phyloP scores from a whole-genome alignment of 1,140 invertebrate genomes.

The Bilobella aurantiaca region DNA sequence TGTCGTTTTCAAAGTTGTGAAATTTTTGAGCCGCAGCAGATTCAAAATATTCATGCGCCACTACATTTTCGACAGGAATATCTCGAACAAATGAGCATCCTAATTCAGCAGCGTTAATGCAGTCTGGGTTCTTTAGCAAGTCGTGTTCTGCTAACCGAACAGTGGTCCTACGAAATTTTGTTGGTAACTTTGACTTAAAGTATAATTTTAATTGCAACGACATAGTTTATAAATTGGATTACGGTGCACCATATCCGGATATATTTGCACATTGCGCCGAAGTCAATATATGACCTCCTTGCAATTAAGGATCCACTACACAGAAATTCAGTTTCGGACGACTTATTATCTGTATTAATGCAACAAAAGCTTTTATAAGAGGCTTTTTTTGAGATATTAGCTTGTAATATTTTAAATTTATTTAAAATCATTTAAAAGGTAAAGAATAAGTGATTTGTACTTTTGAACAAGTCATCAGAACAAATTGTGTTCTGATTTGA shows the following conservation, averaged over 20 bases:
- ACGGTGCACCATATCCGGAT: neutral
- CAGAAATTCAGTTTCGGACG: neutral
- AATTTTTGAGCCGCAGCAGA: conserved; percentile 46
- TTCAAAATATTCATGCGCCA: conserved; percentile 41
- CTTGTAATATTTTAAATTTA: too few relatives aligned
- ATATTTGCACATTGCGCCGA: neutral
- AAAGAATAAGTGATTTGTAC: too few relatives aligned
- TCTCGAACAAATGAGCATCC: conserved; percentile 14
- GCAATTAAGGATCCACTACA: neutral
- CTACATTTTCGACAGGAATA: conserved; percentile 13
- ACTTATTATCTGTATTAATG: neutral
- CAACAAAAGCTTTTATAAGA: neutral
- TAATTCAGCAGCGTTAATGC: neutral
- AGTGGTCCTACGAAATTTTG: neutral
- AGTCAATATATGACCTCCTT: neutral
- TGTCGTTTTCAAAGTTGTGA: conserved; percentile 43
- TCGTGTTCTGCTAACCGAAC: conserved; percentile 15
- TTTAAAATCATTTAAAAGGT: neutral
- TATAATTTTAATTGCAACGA: too few relatives aligned
- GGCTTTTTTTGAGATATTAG: too few relatives aligned
- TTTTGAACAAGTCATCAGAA: too few relatives aligned
- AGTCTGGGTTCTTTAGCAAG: conserved; percentile 14
- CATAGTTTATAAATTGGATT: neutral
- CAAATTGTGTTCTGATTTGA: too few relatives aligned
- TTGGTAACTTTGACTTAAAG: too few relatives aligned